Base-by-base conservation (phyloP, 2,113 vertebrate genomes). In the Jaculus jaculus region DNA sequence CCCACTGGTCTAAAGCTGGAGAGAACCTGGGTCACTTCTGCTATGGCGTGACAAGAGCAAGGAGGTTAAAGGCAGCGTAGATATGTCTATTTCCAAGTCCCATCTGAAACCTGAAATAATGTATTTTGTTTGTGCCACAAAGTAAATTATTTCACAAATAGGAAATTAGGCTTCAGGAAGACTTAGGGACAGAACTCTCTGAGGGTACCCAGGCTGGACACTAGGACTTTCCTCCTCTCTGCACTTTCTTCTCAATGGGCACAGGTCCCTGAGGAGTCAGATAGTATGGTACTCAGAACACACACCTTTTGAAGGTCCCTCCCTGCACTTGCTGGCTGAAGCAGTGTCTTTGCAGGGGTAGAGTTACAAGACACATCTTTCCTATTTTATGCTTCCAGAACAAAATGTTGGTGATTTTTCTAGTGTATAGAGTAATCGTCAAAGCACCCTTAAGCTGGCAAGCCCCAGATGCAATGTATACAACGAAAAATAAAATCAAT, bases 401-500 rank as follows among this genome's bases (percentile, higher is more conserved):
- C 30, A 90, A 96, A 89, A 84, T 6, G 87, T 51, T 47, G 61
- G 91, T 71, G 79, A 21, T n/a, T 60, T 75, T 84, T 78, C 74
- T n/a, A 79, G 32, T 37, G 39, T 16, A 61, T 0, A 87, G 37
- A 79, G 15, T 87, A 78, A 83, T 51, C 37, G 28, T 75, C 72
- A 95, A 91, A 90, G n/a, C 28, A 54, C 32, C 84, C 71, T 39
- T 85, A 93, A 74, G 75, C 79, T 74, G 79, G 93, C 65, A 63
- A 83, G 78, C 82, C 58, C 58, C 71, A 77, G 74, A 83, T 73
- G 26, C 61, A 91, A 77, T 94, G 91, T 83, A 79, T 90, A 93
- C 94, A 94, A 94, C 60, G 66, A 93, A 94, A 61, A 95, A 91
- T 91, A 92, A 94, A 96, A 96, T 97, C 93, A 89, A 94, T 95